Conservation (phyloP, 2,113 vertebrate species). For the Fulica atra region DNA sequence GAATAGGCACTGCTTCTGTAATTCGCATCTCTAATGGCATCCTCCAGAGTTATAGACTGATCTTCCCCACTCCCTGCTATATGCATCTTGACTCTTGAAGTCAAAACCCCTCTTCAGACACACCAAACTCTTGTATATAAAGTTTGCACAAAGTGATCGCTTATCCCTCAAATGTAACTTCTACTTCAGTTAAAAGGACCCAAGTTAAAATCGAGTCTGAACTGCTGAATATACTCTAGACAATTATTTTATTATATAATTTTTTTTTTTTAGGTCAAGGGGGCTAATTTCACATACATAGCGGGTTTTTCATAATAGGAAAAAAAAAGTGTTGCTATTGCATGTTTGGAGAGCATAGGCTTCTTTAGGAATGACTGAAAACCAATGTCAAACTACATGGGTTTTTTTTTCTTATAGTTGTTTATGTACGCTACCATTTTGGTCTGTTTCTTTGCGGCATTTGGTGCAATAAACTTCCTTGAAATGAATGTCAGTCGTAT, state of each 20-base stretch:
- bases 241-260: too few relatives aligned
- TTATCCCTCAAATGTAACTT: not conserved
- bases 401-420: conserved; percentile 56
- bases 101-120: not conserved
- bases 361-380: conserved; percentile 66
- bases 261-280: not conserved
- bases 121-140: not conserved
- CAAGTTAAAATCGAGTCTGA: not conserved
- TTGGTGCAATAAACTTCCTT: conserved; percentile 83
- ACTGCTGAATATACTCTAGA: conserved; percentile 16
- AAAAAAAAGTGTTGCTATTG: conserved; percentile 56
- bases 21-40: not conserved
- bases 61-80: not conserved
- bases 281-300: conserved; percentile 24
- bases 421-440: conserved; percentile 66
- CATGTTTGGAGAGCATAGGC: conserved; percentile 57
- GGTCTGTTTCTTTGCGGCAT: conserved; percentile 73
- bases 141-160: not conserved
- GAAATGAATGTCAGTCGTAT: conserved; percentile 39
- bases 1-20: not conserved
- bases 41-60: not conserved
- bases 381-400: conserved; percentile 57
- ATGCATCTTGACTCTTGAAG: not conserved
- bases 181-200: conserved; percentile 20
- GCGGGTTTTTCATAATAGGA: conserved; percentile 44